Conservation (phyloP, 1,140 invertebrate genomes). For the Drosophila seguyi region DNA sequence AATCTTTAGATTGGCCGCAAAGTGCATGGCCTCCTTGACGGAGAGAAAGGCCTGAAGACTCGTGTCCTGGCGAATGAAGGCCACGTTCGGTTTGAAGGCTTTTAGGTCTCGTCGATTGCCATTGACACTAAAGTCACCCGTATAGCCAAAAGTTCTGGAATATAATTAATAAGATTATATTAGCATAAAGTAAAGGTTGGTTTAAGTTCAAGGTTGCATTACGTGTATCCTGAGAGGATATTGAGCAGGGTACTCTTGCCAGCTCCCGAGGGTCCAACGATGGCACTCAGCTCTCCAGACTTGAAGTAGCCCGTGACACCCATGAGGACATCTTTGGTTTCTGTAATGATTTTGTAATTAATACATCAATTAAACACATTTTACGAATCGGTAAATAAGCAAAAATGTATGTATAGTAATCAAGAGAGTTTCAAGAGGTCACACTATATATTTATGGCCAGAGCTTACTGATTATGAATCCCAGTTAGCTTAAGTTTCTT, state of each 20-base stretch:
- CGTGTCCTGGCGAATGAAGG: slow-evolving; percentile 97
- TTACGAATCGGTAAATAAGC: background rate
- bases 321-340: slow-evolving; percentile 87
- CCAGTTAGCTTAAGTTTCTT: slow-evolving; percentile 1
- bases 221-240: slow-evolving; percentile 91
- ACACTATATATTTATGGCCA: slow-evolving; percentile 13
- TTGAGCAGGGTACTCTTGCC: slow-evolving; percentile 94
- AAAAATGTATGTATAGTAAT: background rate
- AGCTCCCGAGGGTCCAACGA: slow-evolving; percentile 94
- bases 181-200: background rate
- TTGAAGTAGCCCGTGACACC: slow-evolving; percentile 86
- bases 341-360: slow-evolving; percentile 73
- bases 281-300: slow-evolving; percentile 88
- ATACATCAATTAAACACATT: background rate
- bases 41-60: slow-evolving; percentile 93
- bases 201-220: slow-evolving; percentile 41
- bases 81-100: slow-evolving; percentile 93
- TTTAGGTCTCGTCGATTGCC: slow-evolving; percentile 89
- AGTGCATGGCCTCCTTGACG: slow-evolving; percentile 93
- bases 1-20: slow-evolving; percentile 95
- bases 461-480: slow-evolving; percentile 6
- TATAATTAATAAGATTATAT: background rate
- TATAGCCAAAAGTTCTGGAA: slow-evolving; percentile 57
- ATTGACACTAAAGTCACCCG: slow-evolving; percentile 88
- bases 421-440: background rate